These are phyloP conservation scores for Hylaeus volcanicus DNA, from an alignment of 1,140 invertebrate species.

Conservation along the genomic window DNA sequence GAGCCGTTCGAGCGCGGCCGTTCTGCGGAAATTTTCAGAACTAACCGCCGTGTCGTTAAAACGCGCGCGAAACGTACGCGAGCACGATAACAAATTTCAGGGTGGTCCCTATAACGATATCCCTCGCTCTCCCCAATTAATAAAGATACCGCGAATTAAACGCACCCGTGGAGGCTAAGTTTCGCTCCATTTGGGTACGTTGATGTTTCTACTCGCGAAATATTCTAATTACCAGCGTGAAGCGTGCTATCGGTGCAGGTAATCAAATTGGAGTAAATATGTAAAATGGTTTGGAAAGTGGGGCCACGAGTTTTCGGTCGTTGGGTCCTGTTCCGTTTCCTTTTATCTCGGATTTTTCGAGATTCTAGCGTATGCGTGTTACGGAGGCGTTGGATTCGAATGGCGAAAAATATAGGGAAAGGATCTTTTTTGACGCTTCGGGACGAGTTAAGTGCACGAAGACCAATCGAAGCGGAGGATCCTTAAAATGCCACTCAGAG, in stretches of 20 bases:
- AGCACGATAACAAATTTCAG: conserved; percentile 25
- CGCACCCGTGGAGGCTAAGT: background rate
- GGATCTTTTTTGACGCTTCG: background rate
- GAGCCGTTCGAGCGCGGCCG: conserved; percentile 9
- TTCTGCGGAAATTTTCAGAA: conserved; percentile 17
- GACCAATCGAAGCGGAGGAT: conserved; percentile 9
- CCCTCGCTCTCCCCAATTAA: no score
- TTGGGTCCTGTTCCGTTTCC: conserved; percentile 4
- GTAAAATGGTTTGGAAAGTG: no score
- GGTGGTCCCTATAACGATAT: conserved; percentile 14
- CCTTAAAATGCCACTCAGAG: conserved; percentile 31
- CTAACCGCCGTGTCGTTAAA: conserved; percentile 14
- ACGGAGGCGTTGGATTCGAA: background rate
- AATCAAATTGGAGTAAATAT: no score
- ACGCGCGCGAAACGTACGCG: conserved; percentile 3
- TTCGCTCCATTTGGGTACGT: background rate
- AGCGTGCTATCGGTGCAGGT: no score
- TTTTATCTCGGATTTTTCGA: background rate
- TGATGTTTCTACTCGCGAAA: background rate
- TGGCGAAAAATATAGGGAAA: background rate
- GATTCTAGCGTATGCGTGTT: background rate
- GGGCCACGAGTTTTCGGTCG: no score
- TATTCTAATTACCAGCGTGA: background rate
- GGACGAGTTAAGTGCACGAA: conserved; percentile 8
- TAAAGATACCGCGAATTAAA: conserved; percentile 21